Percentiles rank a stretch among this genome's conserved stretches.
Conservation (phyloP, 2,888 invertebrate genomes). For the Anagyrus pseudococci region DNA sequence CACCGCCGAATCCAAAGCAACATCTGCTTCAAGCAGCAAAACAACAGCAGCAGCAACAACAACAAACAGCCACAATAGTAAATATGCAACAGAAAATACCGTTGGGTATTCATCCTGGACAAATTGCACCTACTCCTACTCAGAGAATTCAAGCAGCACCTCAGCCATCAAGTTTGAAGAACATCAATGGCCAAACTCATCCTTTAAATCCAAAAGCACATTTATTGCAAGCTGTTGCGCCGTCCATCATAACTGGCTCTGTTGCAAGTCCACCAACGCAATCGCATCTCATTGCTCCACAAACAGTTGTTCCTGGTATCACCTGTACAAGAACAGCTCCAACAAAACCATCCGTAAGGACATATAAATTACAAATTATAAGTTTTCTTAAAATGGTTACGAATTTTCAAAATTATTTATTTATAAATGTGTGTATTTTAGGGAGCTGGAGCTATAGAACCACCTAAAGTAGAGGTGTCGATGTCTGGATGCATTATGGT, state of each 20-base stretch:
- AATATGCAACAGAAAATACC: slow-evolving; percentile 55
- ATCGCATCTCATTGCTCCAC: slow-evolving; percentile 61
- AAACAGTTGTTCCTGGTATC: slow-evolving; percentile 61
- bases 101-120: slow-evolving; percentile 49
- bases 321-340: slow-evolving; percentile 51
- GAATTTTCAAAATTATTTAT: slow-evolving; percentile 9
- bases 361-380: neutral
- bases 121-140: slow-evolving; percentile 39
- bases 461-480: slow-evolving; percentile 66
- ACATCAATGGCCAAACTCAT: slow-evolving; percentile 56
- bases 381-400: too few relatives aligned
- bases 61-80: slow-evolving; percentile 52
- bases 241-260: slow-evolving; percentile 64
- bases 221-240: slow-evolving; percentile 59
- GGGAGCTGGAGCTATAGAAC: slow-evolving; percentile 62
- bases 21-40: slow-evolving; percentile 63
- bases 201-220: slow-evolving; percentile 61
- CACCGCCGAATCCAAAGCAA: slow-evolving; percentile 60
- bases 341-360: slow-evolving; percentile 47
- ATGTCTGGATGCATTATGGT: slow-evolving; percentile 66
- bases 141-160: slow-evolving; percentile 51
- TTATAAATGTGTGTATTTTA: slow-evolving; percentile 40
- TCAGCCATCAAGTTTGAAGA: slow-evolving; percentile 51
- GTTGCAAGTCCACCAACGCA: slow-evolving; percentile 68
- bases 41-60: slow-evolving; percentile 55